Evolutionary conservation across 2,113 vertebrate species (phyloP), one percentile per base, ranked within the genome.

Genomic region (Echinops telfairi): DNA sequence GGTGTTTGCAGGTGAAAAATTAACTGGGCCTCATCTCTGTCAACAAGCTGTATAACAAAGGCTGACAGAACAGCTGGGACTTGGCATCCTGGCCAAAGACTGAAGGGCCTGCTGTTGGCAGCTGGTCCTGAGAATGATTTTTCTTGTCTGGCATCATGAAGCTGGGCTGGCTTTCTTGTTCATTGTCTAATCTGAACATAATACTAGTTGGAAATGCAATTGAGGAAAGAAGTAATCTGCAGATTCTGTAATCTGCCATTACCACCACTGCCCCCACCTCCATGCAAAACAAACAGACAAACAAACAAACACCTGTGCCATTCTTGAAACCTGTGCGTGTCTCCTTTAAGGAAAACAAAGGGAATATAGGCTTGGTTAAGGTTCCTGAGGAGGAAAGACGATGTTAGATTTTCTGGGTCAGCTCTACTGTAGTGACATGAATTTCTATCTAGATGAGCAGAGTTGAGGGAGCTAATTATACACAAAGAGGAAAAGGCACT

Each of bases 1-100:
- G 58, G 33, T 87, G 7, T 92, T 90, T 70, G 11, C 64, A 94
- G 75, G 75, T 92, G 71, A 58, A 81, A 94, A 90, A 94, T 95
- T 89, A 92, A 73, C 53, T 47, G n/a, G 58, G 20, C 31, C 58
- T 83, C 60, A 53, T 81, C 38, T 88, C 71, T 92, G 79, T 89
- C 85, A 92, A 83, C 58, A 90, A 81, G 91, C 38, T 92, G 57
- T 64, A 16, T 85, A 87, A 89, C 27, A 33, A 82, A 91, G 60
- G 58, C 64, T 90, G 83, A 90, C 70, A 83, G 76, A 92, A 83
- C 90, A 96, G 88, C 93, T 96, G 93, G 66, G 92, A 19, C 36
- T 92, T 66, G 27, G 29, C 47, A 64, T 90, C 38, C 53, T n/a
- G 66, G 66, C 92, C 88, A 64, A 68, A 80, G 17, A 31, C 76